These are phyloP conservation scores for Sphenopsis melanotis DNA, from an alignment of 2,797 vertebrate species.

Conservation along the genomic window DNA sequence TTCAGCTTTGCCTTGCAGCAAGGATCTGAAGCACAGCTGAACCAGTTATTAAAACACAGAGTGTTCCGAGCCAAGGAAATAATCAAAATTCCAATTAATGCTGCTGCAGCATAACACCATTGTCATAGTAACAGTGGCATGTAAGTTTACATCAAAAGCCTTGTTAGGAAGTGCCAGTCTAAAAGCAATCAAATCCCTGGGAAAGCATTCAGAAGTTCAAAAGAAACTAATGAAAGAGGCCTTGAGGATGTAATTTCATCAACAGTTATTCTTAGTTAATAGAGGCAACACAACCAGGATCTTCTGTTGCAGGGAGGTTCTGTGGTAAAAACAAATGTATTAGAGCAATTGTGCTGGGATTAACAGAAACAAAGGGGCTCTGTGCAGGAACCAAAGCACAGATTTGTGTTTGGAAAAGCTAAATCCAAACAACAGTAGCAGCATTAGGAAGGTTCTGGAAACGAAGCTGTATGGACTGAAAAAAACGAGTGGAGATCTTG, in stretches of 20 bases:
- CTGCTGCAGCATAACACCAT: constrained; percentile 7
- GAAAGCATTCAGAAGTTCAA: constrained; percentile 65
- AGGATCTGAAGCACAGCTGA: constrained; percentile 24
- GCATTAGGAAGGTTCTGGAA: neutral
- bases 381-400: neutral
- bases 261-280: constrained; percentile 29
- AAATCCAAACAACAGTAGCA: neutral
- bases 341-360: neutral
- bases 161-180: constrained; percentile 48
- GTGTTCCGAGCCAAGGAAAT: constrained; percentile 39
- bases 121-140: constrained; percentile 64
- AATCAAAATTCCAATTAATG: constrained; percentile 64
- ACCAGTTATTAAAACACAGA: constrained; percentile 62
- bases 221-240: constrained; percentile 60
- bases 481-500: neutral
- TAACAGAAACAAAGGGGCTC: neutral
- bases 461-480: neutral
- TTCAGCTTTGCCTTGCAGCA: constrained; percentile 24
- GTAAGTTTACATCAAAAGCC: constrained; percentile 64
- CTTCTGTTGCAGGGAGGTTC: neutral
- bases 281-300: neutral
- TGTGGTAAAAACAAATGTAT: constrained; percentile 8
- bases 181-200: constrained; percentile 55
- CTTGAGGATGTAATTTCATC: constrained; percentile 32
- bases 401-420: neutral